A percentile compares a stretch with the other conserved stretches of the same genome.
These are phyloP conservation scores for Agrochola lota DNA, from an alignment of 2,888 invertebrate genomes.

Conservation along the genomic window DNA sequence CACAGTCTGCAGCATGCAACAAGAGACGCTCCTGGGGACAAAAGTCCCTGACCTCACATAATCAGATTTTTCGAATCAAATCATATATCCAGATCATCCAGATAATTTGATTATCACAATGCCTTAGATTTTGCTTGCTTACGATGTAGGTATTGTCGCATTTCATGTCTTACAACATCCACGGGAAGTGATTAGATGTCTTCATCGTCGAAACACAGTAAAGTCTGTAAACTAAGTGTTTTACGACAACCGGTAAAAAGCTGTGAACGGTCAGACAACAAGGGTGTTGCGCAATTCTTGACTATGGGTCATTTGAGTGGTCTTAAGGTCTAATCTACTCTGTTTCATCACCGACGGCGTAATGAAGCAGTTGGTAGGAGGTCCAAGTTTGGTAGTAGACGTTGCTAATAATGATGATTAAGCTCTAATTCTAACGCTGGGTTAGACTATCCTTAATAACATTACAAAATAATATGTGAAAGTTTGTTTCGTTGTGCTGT, in stretches of 20 bases:
- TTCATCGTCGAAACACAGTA: slow-evolving; percentile 20
- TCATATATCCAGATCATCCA: too few relatives aligned
- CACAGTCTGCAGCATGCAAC: background rate
- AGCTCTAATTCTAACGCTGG: slow-evolving; percentile 6
- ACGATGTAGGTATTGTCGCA: background rate
- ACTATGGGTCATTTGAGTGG: slow-evolving; percentile 23
- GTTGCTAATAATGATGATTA: slow-evolving; percentile 36
- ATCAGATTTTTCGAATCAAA: background rate
- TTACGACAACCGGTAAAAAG: slow-evolving; percentile 46
- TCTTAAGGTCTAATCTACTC: background rate
- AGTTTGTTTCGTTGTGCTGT: slow-evolving; percentile 25
- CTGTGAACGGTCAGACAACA: slow-evolving; percentile 34
- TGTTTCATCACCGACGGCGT: background rate
- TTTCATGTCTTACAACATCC: slow-evolving; percentile 37
- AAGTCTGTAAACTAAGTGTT: slow-evolving; percentile 38
- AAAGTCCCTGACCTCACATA: background rate
- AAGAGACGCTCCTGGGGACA: slow-evolving; percentile 13
- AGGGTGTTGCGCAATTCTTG: slow-evolving; percentile 37
- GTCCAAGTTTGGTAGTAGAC: slow-evolving; percentile 16
- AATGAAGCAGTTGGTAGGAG: background rate
- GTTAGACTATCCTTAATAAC: slow-evolving; percentile 23
- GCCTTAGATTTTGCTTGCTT: background rate
- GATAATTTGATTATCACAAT: background rate
- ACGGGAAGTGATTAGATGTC: slow-evolving; percentile 40
- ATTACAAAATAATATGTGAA: slow-evolving; percentile 43